A percentile compares a stretch with the other conserved stretches of the same genome.
Conservation (phyloP, 1,140 invertebrate genomes). For the Cydia pomonella region DNA sequence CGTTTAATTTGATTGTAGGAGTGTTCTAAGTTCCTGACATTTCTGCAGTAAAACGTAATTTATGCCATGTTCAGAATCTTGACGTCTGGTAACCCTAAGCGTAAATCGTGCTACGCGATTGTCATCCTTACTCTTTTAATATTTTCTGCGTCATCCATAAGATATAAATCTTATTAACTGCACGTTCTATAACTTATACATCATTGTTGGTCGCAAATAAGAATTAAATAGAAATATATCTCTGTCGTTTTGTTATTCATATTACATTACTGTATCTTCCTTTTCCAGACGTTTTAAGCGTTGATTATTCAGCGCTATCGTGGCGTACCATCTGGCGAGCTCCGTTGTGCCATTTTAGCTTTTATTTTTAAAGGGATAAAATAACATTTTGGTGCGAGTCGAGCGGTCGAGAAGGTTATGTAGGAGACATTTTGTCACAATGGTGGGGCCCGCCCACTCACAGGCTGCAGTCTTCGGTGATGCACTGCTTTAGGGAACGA, state of each 20-base stretch:
- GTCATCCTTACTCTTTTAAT: conserved; percentile 38
- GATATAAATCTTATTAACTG: conserved; percentile 47
- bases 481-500: conserved; percentile 76
- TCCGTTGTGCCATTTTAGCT: conserved; percentile 47
- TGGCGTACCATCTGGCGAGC: conserved; percentile 66
- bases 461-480: conserved; percentile 68
- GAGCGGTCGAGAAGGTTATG: conserved; percentile 55
- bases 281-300: conserved; percentile 79
- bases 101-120: conserved; percentile 32
- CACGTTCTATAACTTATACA: conserved; percentile 57
- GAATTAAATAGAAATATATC: conserved; percentile 77
- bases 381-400: conserved; percentile 48
- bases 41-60: neutral
- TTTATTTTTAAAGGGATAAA: conserved; percentile 51
- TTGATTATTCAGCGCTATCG: conserved; percentile 79
- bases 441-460: conserved; percentile 73
- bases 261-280: conserved; percentile 80
- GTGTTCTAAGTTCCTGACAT: conserved; percentile 32
- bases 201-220: conserved; percentile 66
- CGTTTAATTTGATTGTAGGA: too few species aligned
- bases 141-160: conserved; percentile 36
- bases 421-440: conserved; percentile 78
- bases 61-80: neutral
- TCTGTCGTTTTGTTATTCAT: conserved; percentile 79
- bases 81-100: neutral